Evolutionary conservation across 1,140 invertebrate species (phyloP), one percentile per base, ranked within the genome.

Genomic region (Drosophila aff.): DNA sequence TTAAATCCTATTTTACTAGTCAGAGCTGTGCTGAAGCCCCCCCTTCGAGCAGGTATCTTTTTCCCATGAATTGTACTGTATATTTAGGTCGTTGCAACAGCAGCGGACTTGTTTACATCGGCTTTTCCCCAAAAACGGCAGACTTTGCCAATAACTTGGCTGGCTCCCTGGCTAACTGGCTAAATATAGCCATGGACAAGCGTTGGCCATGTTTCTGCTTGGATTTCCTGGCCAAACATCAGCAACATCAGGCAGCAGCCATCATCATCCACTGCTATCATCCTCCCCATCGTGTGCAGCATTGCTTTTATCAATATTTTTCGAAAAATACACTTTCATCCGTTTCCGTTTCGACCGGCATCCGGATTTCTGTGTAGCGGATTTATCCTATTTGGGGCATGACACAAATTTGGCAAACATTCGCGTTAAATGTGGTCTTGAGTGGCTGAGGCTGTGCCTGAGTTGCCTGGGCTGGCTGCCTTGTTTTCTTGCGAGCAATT

Each of bases 371-470:
- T 43, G 49, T 61, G 58, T 59, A 43, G 75, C 84, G 80, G 80
- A 89, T 84, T 74, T 85, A 73, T 79, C 84, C 78, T 90, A 89
- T 89, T 90, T 89, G 85, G 85, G 86, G 86, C 84, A 89, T 90
- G 84, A 89, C 85, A 89, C 86, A 89, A 90, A 90, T 89, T 89
- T 89, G 85, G 85, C 79, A 89, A 89, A 50, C 71, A 57, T 57
- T 76, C 43, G 43, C 77, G 47, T 62, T 57, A 76, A 47, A 33
- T 55, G 53, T 43, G 53, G 60, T 68, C 44, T 53, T 52, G 55
- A 69, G 38, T 55, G 74, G 21, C 52, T 38, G 52, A 10, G 57
- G 38, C 44, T 71, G 23, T n/a, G 49, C 41, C 57, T 77, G 44
- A 44, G 41, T 40, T 52, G 57, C 47, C 53, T 52, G 60, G 5